phyloP scores from a whole-genome alignment of 2,888 invertebrate genomes.

The Nemoura dubitans region DNA sequence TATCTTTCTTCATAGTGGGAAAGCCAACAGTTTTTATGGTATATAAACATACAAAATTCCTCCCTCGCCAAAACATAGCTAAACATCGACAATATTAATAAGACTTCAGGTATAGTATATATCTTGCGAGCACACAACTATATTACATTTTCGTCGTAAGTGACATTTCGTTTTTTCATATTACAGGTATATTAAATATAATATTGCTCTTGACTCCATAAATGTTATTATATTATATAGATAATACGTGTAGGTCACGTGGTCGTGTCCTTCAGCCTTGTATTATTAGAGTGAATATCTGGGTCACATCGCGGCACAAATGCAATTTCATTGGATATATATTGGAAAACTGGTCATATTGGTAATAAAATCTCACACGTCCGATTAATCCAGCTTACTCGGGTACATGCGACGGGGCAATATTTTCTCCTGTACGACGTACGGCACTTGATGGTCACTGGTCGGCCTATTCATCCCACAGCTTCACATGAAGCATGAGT shows the following conservation, averaged over 20 bases:
- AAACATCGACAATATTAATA: background rate
- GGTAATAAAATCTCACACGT: background rate
- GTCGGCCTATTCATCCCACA: too few relatives aligned
- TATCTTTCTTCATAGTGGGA: background rate
- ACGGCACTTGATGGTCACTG: too few relatives aligned
- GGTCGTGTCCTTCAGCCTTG: background rate
- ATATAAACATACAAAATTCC: background rate
- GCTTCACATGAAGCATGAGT: background rate
- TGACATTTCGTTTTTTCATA: background rate
- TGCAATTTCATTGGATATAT: background rate
- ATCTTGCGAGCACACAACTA: background rate
- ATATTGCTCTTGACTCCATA: background rate
- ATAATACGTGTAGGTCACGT: background rate
- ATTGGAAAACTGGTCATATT: background rate
- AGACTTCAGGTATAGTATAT: background rate
- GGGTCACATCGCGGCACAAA: background rate
- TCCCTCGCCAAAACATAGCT: conserved; percentile 4
- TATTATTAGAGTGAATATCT: background rate
- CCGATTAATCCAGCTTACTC: background rate
- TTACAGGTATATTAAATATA: background rate
- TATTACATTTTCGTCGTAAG: background rate
- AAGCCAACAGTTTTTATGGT: background rate
- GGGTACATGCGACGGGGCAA: background rate
- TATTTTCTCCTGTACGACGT: background rate
- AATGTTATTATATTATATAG: background rate